Conservation (phyloP, 2,797 vertebrate species). For the Potorous gilbertii region DNA sequence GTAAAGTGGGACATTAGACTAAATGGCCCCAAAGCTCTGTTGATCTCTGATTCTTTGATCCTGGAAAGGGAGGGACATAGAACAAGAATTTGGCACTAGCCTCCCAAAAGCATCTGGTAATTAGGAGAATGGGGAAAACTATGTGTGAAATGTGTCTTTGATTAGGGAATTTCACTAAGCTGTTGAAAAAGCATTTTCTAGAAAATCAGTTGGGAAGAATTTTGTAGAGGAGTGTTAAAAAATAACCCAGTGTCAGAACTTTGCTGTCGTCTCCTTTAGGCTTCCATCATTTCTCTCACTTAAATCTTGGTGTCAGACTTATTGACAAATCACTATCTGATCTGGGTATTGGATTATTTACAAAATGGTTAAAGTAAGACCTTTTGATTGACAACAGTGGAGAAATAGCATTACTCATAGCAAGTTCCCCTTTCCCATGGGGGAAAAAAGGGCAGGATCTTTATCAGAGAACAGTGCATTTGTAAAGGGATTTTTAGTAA, state of each 20-base stretch:
- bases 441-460: neutral
- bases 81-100: neutral
- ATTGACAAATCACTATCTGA: neutral
- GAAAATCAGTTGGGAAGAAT: conserved; percentile 19
- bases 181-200: neutral
- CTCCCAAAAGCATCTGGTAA: neutral
- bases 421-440: neutral
- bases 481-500: conserved; percentile 33
- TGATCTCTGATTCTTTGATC: neutral
- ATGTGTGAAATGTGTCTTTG: neutral
- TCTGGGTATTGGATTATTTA: neutral
- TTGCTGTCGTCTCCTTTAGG: neutral
- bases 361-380: neutral
- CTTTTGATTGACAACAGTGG: neutral
- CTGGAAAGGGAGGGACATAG: neutral
- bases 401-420: neutral
- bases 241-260: neutral
- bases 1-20: neutral
- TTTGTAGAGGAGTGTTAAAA: neutral
- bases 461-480: neutral
- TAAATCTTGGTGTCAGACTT: neutral
- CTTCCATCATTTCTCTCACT: neutral
- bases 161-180: neutral
- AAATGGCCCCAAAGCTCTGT: neutral
- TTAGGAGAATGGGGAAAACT: neutral